Conservation (phyloP, 2,797 vertebrate genomes). For the Pagetopsis macropterus region DNA sequence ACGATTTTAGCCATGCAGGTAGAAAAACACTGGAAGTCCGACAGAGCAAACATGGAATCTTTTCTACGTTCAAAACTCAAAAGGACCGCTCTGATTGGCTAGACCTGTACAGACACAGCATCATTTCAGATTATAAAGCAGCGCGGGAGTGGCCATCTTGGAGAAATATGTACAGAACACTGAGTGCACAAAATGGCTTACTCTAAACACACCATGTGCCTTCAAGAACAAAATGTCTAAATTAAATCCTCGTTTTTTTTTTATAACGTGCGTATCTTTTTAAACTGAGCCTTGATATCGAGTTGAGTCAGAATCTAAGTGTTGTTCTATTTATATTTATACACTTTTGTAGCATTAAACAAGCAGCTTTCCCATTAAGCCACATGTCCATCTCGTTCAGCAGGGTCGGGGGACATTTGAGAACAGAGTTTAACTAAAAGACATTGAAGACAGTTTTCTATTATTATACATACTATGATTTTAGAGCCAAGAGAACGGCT, state of each 20-base stretch:
- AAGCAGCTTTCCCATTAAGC: neutral
- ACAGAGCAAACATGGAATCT: slow-evolving; percentile 25
- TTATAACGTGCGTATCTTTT: neutral
- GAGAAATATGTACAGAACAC: neutral
- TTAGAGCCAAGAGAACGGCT: neutral
- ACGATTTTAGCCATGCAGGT: slow-evolving; percentile 45
- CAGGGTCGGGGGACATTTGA: slow-evolving; percentile 15
- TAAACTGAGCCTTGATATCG: neutral
- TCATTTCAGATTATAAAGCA: neutral
- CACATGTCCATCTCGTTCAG: slow-evolving; percentile 2
- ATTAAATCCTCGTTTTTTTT: neutral
- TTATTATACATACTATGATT: neutral
- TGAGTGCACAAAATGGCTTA: neutral
- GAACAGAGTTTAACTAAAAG: too few relatives aligned
- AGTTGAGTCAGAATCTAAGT: slow-evolving; percentile 4
- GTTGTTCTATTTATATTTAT: slow-evolving; percentile 8
- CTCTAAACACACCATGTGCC: neutral
- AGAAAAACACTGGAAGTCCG: slow-evolving; percentile 55
- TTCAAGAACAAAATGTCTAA: neutral
- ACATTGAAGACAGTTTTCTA: neutral
- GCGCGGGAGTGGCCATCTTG: slow-evolving; percentile 29
- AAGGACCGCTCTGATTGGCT: slow-evolving; percentile 24
- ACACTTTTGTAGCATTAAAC: neutral
- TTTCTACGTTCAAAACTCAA: slow-evolving; percentile 22
- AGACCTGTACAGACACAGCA: slow-evolving; percentile 1